Percentiles rank a stretch among this genome's conserved stretches.
Evolutionary conservation across 2,888 invertebrate species (phyloP).

Genomic region (Agapostemon virescens): DNA sequence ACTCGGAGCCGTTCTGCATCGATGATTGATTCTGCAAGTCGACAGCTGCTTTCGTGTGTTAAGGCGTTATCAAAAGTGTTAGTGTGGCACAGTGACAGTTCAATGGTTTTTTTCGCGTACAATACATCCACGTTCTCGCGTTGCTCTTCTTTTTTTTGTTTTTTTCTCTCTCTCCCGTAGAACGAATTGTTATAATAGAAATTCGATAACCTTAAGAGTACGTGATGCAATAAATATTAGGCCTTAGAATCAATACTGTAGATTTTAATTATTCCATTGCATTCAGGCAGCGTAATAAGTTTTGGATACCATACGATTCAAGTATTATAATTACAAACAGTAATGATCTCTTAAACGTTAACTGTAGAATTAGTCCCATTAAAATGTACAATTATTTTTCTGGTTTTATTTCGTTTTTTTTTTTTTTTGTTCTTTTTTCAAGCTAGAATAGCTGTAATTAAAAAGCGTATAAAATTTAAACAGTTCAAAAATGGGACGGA

Average conservation of each 20-base stretch:
- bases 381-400: constrained; percentile 13
- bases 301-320: background rate
- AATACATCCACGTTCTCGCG: background rate
- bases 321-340: constrained; percentile 37
- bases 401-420: background rate
- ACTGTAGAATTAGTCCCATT: constrained; percentile 50
- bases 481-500: constrained; percentile 69
- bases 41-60: constrained; percentile 85
- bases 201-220: constrained; percentile 23
- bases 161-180: too few species aligned
- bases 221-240: constrained; percentile 20
- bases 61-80: constrained; percentile 70
- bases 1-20: constrained; percentile 90
- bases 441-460: constrained; percentile 51
- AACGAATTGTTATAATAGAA: background rate
- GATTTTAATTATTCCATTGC: constrained; percentile 23
- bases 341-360: constrained; percentile 42
- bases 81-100: constrained; percentile 23
- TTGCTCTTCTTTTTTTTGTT: background rate
- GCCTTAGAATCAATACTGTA: constrained; percentile 23
- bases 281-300: constrained; percentile 38
- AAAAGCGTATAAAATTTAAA: constrained; percentile 68
- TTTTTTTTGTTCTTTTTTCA: constrained; percentile 20
- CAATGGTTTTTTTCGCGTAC: constrained; percentile 7
- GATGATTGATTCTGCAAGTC: constrained; percentile 91